phyloP scores from a whole-genome alignment of 2,888 invertebrate genomes.

The Dryobotodes eremita region DNA sequence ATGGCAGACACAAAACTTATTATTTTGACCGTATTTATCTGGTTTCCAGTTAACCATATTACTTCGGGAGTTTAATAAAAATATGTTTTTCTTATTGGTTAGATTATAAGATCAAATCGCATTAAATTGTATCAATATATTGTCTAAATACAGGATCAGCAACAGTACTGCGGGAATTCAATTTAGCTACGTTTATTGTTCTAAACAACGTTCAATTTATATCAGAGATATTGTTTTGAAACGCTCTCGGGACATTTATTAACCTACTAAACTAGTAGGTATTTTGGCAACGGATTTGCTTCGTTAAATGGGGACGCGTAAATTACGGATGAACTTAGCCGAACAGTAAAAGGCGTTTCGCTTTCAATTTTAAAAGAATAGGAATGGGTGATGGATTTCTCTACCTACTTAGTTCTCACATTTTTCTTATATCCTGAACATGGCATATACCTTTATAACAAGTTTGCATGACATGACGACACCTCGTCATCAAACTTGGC shows the following conservation, averaged over 20 bases:
- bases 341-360: neutral
- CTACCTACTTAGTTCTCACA: neutral
- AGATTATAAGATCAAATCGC: neutral
- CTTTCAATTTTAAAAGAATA: conserved; percentile 9
- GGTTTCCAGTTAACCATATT: neutral
- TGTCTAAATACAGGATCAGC: conserved; percentile 7
- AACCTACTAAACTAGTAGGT: neutral
- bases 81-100: neutral
- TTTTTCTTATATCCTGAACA: neutral
- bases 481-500: neutral
- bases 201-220: neutral
- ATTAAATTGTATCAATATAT: conserved; percentile 8
- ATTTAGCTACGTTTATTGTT: conserved; percentile 16
- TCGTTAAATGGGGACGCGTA: conserved; percentile 9
- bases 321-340: neutral
- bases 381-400: neutral
- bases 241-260: conserved; percentile 12
- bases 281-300: conserved; percentile 23
- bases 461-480: neutral
- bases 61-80: neutral
- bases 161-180: neutral
- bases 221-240: conserved; percentile 24
- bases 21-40: conserved; percentile 5
- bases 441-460: neutral
- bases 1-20: conserved; percentile 14